These are phyloP conservation scores for Solea solea DNA, from an alignment of 2,113 vertebrate genomes.

Conservation along the genomic window DNA sequence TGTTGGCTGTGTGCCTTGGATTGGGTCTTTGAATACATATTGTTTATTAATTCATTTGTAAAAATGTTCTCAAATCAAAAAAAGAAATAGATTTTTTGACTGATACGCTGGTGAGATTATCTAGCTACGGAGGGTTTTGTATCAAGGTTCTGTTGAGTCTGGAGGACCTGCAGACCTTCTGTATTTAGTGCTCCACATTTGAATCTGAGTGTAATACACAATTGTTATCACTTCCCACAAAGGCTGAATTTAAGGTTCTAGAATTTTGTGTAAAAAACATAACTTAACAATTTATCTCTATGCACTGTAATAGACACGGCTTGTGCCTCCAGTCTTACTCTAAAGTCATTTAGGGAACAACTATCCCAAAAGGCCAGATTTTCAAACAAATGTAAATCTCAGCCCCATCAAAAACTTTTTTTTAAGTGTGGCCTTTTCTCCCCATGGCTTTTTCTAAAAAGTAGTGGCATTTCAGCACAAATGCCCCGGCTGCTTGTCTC, in stretches of 20 bases:
- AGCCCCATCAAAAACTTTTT: too few species aligned
- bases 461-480: not conserved
- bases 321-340: not conserved
- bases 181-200: not conserved
- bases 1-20: not conserved
- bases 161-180: not conserved
- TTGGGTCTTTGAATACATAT: too few species aligned
- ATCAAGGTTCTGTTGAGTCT: not conserved
- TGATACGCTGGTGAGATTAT: not conserved
- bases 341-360: not conserved
- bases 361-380: not conserved
- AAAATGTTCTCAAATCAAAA: not conserved
- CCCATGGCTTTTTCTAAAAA: not conserved
- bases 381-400: not conserved
- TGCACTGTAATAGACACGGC: not conserved
- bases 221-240: not conserved
- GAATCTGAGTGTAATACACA: not conserved
- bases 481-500: not conserved
- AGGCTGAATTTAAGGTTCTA: not conserved
- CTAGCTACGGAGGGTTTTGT: not conserved
- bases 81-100: not conserved
- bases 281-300: not conserved
- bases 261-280: not conserved
- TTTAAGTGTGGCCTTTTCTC: not conserved
- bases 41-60: too few species aligned